Evolutionary conservation across 1,140 invertebrate species (phyloP), one percentile per base, ranked within the genome.

Genomic region (Liolophura sinensis): DNA sequence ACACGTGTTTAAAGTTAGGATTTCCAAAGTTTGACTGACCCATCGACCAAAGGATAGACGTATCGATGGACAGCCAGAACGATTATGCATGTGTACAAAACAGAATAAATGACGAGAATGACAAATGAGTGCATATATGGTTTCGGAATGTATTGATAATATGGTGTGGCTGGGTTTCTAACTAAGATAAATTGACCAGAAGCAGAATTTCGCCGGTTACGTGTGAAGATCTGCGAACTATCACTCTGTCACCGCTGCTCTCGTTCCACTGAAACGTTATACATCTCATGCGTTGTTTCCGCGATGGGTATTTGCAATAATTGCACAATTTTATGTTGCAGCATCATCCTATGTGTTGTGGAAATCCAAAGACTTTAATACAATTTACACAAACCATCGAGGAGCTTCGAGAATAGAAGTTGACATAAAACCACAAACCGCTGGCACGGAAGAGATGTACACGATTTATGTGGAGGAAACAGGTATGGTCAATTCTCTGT

Each of bases 281-380:
- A n/a, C n/a, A n/a, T n/a, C n/a, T n/a, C n/a, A n/a, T n/a, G n/a
- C n/a, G n/a, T n/a, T n/a, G n/a, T n/a, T n/a, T n/a, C n/a, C n/a
- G n/a, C n/a, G n/a, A n/a, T n/a, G n/a, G n/a, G n/a, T n/a, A n/a
- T n/a, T n/a, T n/a, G n/a, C n/a, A n/a, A n/a, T n/a, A n/a, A n/a
- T 40, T 40, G 31, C 3, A 40, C 31, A 9, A 40, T 40, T 1
- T 31, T 60, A 40, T 60, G 15, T 40, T 40, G n/a, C 60, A 62
- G 60, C 60, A 5, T n/a, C 60, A 18, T n/a, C 18, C 5, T 62
- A 62, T 11, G 60, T 20, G 1, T 49, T 62, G 60, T 48, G 48
- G 60, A 62, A 48, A 49, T 48, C 18, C 20, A 62, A 18, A 11
- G 60, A 62, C 31, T 62, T 62, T 48, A 49, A 62, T 24, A 24